Conservation (phyloP, 2,113 vertebrate genomes). For the Coptodon rendalli region DNA sequence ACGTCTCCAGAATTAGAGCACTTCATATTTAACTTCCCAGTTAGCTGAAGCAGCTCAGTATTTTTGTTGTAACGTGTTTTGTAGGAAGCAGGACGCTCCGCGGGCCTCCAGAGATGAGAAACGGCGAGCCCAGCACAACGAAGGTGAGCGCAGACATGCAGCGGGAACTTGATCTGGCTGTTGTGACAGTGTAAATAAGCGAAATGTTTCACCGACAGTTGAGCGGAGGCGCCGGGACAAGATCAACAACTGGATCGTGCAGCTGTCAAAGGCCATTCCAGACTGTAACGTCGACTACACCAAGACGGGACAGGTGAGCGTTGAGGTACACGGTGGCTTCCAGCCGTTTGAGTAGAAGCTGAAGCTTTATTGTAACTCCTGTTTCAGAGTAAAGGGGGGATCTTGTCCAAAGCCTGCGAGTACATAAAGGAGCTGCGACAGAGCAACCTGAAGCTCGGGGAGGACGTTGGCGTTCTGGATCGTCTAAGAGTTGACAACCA, state of each 20-base stretch:
- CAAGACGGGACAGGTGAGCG: conserved; percentile 86
- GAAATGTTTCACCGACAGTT: conserved; percentile 61
- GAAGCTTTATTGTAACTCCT: background rate
- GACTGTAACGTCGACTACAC: conserved; percentile 90
- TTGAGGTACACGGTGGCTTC: background rate
- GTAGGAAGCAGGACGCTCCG: conserved; percentile 86
- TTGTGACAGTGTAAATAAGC: background rate
- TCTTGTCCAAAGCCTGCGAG: conserved; percentile 92
- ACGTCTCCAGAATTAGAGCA: background rate
- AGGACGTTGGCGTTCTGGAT: conserved; percentile 81
- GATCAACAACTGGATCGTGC: conserved; percentile 97
- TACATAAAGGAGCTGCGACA: conserved; percentile 92
- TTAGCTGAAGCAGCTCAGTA: background rate
- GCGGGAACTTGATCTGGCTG: background rate
- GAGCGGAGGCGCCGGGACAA: conserved; percentile 89
- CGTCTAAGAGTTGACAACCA: conserved; percentile 89
- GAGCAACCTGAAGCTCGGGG: conserved; percentile 82
- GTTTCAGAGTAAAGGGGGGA: conserved; percentile 87
- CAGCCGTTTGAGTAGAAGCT: background rate
- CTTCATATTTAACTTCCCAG: background rate
- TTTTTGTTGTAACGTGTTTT: background rate
- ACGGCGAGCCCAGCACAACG: conserved; percentile 89
- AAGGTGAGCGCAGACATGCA: conserved; percentile 68
- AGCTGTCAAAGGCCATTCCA: conserved; percentile 92
- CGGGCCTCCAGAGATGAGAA: conserved; percentile 89